Conservation (phyloP, 2,797 vertebrate genomes). For the Sarcoramphus papa region DNA sequence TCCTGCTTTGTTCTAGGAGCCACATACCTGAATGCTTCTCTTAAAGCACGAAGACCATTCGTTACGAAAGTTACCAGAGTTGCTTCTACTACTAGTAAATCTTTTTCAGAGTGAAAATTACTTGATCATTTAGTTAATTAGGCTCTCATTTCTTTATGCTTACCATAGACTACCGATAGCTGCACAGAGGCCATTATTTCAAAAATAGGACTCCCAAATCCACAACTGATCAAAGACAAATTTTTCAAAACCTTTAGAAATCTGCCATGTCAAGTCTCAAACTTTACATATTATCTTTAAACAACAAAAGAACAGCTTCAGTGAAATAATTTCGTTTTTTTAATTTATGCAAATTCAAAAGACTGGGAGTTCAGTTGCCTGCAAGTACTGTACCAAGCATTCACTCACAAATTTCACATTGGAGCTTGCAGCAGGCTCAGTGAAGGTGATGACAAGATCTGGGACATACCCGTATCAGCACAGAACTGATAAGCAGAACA, state of each 20-base stretch:
- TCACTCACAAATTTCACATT: neutral
- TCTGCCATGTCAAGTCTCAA: neutral
- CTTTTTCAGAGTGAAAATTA: neutral
- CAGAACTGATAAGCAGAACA: neutral
- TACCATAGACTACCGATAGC: neutral
- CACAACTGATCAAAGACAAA: neutral
- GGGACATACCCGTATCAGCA: neutral
- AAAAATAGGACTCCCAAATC: neutral
- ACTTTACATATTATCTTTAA: neutral
- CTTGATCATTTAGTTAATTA: neutral
- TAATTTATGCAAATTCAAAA: neutral
- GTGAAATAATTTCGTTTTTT: neutral
- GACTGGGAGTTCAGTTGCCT: neutral
- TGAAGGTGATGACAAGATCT: neutral
- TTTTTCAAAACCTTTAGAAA: neutral
- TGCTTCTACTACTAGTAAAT: neutral
- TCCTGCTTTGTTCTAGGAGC: neutral
- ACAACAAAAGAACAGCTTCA: neutral
- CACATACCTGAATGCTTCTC: neutral
- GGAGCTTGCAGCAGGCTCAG: neutral
- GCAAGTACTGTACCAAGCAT: neutral
- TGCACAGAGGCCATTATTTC: neutral
- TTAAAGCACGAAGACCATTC: neutral
- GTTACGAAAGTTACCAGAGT: neutral
- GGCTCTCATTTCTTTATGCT: neutral